Base-by-base conservation (phyloP, 2,888 invertebrate species). In the Pandemis corylana region DNA sequence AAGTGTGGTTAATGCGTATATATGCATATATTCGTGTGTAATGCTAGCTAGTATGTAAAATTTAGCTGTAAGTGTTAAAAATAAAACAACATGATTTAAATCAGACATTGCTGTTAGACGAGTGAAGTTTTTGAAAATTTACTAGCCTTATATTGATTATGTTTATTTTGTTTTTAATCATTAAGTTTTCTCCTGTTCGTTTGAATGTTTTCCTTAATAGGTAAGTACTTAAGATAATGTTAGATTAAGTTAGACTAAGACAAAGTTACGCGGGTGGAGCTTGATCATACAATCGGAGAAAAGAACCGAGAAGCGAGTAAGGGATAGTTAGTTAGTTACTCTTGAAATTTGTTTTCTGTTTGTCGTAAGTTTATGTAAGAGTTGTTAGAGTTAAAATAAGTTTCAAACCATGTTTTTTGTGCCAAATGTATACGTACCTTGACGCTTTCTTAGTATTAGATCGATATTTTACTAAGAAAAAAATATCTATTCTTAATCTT, bases 91-190 rank as follows among this genome's bases (percentile, higher is more conserved):
- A 20, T 20, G 20, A 64, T 20, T 10, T 15, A 15, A 44, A 42
- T 63, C 62, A 42, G n/a, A 9, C 41, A n/a, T 62, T 62, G n/a
- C 44, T 44, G 12, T 13, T 9, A 6, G 28, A 28, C 12, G 65
- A 36, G 65, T 49, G 65, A 65, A 65, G 65, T 36, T 65, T 64
- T 44, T 36, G 3, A 36, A 44, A 65, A 65, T 20, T 13, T 49
- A 9, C 13, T 7, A 49, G 49, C n/a, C 65, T 36, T 56, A 46
- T 46, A 49, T 49, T 44, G 15, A 20, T 64, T 15, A 64, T 20
- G 20, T 20, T 64, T 65, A 65, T 13, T 28, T 7, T 49, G 49
- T 64, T 44, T 15, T 6, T 64, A 44, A 64, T 46, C 20, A 64
- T 44, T 59, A 59, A 59, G 59, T 62, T 62, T 62, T 65, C 46